These are phyloP conservation scores for Apamea epomidion DNA, from an alignment of 2,888 invertebrate genomes.

Conservation along the genomic window DNA sequence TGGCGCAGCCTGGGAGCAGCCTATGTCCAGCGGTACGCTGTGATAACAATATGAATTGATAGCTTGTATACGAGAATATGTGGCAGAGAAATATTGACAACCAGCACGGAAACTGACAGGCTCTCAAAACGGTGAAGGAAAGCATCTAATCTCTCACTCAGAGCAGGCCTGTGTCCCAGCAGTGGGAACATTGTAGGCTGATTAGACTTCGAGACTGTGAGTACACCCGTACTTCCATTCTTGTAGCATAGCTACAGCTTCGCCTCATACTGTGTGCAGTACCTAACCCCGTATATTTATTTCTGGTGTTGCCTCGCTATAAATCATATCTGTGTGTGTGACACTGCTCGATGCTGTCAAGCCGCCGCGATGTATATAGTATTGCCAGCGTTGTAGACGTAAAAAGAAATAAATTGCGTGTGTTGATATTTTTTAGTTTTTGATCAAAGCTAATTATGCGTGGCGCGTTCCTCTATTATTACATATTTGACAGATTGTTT, in stretches of 20 bases:
- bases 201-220: too few species aligned
- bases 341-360: slow-evolving; percentile 55
- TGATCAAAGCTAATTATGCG: neutral
- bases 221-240: too few species aligned
- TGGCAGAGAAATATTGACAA: too few species aligned
- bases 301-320: slow-evolving; percentile 44
- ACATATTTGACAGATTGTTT: neutral
- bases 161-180: too few species aligned
- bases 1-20: too few species aligned
- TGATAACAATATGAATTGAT: too few species aligned
- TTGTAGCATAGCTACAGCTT: neutral
- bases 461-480: neutral
- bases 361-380: slow-evolving; percentile 32
- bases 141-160: too few species aligned
- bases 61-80: too few species aligned
- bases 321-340: slow-evolving; percentile 61
- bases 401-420: neutral
- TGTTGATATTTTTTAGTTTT: neutral
- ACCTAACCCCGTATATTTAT: slow-evolving; percentile 46
- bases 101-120: too few species aligned
- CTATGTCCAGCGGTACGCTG: too few species aligned
- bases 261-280: neutral
- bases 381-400: slow-evolving; percentile 24
- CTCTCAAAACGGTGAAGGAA: too few species aligned
- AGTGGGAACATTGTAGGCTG: too few species aligned